Evolutionary conservation across 1,140 invertebrate species (phyloP), one percentile per base, ranked within the genome.

Genomic region (Samia ricini): DNA sequence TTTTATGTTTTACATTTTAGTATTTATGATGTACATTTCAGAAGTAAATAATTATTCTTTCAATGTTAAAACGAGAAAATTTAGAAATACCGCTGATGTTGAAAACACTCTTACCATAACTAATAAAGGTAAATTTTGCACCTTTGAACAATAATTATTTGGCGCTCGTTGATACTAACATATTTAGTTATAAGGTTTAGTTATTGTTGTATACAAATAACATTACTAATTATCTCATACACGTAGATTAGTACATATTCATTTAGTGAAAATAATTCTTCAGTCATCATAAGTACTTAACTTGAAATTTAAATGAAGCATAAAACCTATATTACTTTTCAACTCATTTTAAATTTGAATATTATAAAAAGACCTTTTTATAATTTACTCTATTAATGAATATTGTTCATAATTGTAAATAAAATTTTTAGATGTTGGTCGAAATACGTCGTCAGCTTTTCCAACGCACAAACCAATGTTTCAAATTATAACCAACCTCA

Each of bases 1-100:
- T 79, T 76, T 79, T 75, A 60, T 76, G 61, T 74, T 79, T 72
- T 66, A 69, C 33, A 76, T 77, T 71, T 65, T 74, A 67, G 26
- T 81, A 51, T 63, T 71, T 56, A 68, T 68, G 42, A 67, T 74
- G 60, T 54, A 64, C 23, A 3, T 61, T 59, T 49, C 51, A 8
- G 59, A 60, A 24, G 58, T 63, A 68, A 61, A 66, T 69, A 70
- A 65, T 57, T 52, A 54, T 63, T 48, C 42, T 24, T 4, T 24
- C 7, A 33, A 26, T 2, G 20, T 6, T 19, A 36, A 33, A 10
- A 18, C 24, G 4, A 52, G 19, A 21, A 8, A 8, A 52, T 52
- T 20, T 52, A n/a, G 52, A 55, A 55, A 55, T 23, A 24, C 10
- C 10, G 7, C 23, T n/a, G 7, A 33, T 20, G 1, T 18, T 36